Conservation (phyloP, 2,888 invertebrate genomes). For the Antheraea yamamai region DNA sequence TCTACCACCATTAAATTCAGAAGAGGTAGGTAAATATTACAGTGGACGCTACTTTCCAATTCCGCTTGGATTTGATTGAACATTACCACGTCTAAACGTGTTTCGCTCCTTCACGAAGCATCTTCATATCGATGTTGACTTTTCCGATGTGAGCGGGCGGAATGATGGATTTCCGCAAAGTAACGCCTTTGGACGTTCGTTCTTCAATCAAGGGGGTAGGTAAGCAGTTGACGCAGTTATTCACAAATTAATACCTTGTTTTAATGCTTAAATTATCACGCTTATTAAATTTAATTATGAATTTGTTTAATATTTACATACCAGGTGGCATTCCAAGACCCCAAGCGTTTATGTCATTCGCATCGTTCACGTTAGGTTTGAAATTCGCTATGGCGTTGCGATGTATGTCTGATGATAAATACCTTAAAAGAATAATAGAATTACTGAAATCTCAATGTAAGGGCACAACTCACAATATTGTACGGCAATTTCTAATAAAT, state of each 20-base stretch:
- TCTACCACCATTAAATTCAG: no score
- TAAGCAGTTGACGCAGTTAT: not conserved
- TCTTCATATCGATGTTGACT: no score
- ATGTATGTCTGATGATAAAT: slow-evolving; percentile 80
- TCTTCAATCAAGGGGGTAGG: no score
- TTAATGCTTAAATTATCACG: not conserved
- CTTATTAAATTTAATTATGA: not conserved
- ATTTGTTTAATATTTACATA: slow-evolving; percentile 30
- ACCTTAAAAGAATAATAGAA: slow-evolving; percentile 57
- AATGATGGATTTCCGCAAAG: no score
- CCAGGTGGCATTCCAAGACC: slow-evolving; percentile 81
- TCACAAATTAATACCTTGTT: not conserved
- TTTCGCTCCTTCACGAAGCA: no score
- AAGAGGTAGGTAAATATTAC: no score
- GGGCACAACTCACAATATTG: not conserved
- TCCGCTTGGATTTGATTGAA: no score
- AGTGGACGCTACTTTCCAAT: no score
- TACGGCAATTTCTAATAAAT: no score
- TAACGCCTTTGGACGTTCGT: no score
- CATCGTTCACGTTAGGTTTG: slow-evolving; percentile 78
- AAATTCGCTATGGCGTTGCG: slow-evolving; percentile 83
- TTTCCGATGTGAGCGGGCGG: no score
- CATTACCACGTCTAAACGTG: no score
- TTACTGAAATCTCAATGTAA: not conserved
- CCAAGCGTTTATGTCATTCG: slow-evolving; percentile 84